A percentile compares a stretch with the other conserved stretches of the same genome.
phyloP scores from a whole-genome alignment of 2,888 invertebrate species.

The Euproctis similis region DNA sequence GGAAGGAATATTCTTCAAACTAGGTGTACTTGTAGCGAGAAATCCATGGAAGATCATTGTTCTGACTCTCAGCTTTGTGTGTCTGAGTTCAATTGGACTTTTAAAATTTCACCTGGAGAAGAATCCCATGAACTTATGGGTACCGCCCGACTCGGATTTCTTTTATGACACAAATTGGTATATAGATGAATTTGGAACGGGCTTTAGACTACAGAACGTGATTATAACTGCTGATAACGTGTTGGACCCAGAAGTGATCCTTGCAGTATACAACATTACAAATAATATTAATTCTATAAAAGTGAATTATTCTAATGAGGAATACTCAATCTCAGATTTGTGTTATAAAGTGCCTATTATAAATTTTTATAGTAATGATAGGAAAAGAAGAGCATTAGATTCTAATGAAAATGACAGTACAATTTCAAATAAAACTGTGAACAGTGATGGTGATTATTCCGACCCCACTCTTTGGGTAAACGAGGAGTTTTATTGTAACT shows the following conservation, averaged over 20 bases:
- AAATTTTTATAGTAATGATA: slow-evolving; percentile 43
- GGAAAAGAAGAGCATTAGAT: slow-evolving; percentile 37
- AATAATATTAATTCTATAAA: slow-evolving; percentile 58
- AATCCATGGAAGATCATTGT: slow-evolving; percentile 78
- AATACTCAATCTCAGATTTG: slow-evolving; percentile 44
- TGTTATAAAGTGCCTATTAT: slow-evolving; percentile 65
- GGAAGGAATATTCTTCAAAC: slow-evolving; percentile 66
- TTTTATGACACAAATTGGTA: slow-evolving; percentile 83
- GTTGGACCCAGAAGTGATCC: slow-evolving; percentile 76
- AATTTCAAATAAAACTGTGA: slow-evolving; percentile 20
- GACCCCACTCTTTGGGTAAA: slow-evolving; percentile 77
- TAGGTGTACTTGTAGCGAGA: slow-evolving; percentile 77
- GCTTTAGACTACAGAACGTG: slow-evolving; percentile 77
- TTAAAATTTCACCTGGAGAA: slow-evolving; percentile 82
- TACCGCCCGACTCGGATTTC: slow-evolving; percentile 83
- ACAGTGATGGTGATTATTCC: slow-evolving; percentile 43
- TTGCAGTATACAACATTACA: slow-evolving; percentile 67
- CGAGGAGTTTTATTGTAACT: slow-evolving; percentile 77
- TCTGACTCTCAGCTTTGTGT: slow-evolving; percentile 71
- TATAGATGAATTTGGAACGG: slow-evolving; percentile 79
- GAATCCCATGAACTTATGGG: slow-evolving; percentile 85
- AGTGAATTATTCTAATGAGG: slow-evolving; percentile 36
- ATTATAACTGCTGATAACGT: slow-evolving; percentile 81
- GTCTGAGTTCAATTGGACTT: slow-evolving; percentile 77
- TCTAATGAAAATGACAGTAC: slow-evolving; percentile 16